Evolutionary conservation across 2,797 vertebrate species (phyloP).

Genomic region (Sarcophilus harrisii): DNA sequence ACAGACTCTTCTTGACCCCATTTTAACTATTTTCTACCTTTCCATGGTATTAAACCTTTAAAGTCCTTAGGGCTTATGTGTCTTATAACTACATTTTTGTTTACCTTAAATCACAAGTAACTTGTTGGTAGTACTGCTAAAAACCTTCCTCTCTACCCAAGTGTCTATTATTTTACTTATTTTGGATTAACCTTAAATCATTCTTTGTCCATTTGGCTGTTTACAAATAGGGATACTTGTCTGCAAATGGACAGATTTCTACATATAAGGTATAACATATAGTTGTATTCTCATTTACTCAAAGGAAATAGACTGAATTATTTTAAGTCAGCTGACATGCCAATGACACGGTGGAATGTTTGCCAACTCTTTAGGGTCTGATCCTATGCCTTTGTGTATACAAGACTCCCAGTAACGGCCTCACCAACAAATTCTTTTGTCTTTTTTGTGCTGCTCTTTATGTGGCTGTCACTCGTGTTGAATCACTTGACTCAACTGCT

Average conservation of each 20-base stretch:
- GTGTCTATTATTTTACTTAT: neutral
- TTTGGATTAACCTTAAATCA: neutral
- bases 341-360: neutral
- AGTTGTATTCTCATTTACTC: neutral
- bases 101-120: neutral
- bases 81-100: neutral
- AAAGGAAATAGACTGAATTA: neutral
- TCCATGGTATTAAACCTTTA: neutral
- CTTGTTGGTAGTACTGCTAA: neutral
- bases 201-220: neutral
- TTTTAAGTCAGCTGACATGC: conserved; percentile 2
- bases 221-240: neutral
- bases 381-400: neutral
- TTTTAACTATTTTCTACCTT: neutral
- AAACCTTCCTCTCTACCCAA: neutral
- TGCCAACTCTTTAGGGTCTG: neutral
- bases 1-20: neutral
- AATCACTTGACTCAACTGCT: neutral
- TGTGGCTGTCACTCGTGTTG: neutral
- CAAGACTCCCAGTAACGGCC: neutral
- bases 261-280: neutral
- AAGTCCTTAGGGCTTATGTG: neutral
- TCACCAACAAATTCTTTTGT: conserved; percentile 3
- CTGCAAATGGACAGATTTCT: neutral
- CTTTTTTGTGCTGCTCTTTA: conserved; percentile 19